These are phyloP conservation scores for Sebastes wilsoni DNA, from an alignment of 2,797 vertebrate genomes.

Conservation along the genomic window DNA sequence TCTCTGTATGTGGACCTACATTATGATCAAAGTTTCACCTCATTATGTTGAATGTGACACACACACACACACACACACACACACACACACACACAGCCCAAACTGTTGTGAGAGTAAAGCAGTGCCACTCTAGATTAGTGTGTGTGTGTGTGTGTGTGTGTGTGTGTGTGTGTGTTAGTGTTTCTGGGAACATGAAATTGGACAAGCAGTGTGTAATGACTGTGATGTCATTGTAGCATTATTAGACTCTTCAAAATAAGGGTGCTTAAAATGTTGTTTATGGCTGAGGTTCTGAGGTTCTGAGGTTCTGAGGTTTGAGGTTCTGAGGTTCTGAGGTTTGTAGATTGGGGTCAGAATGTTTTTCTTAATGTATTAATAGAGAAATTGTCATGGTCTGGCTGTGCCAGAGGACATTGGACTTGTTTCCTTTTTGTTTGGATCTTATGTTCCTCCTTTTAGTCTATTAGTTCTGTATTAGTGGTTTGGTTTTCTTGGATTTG, in stretches of 20 bases:
- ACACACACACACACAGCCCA: not conserved
- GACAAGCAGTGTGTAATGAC: not conserved
- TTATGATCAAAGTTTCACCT: conserved; percentile 1
- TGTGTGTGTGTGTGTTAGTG: too few species aligned
- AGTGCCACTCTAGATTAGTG: not conserved
- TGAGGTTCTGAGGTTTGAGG: too few species aligned
- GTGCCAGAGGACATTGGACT: too few species aligned
- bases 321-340: not conserved
- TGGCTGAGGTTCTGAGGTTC: not conserved
- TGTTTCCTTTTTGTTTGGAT: too few species aligned
- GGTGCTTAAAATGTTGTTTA: too few species aligned
- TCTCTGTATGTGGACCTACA: too few species aligned
- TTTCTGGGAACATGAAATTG: not conserved
- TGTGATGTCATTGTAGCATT: not conserved
- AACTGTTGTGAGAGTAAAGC: not conserved
- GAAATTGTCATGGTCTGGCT: too few species aligned
- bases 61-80: not conserved
- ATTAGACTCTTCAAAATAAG: not conserved
- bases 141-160: not conserved
- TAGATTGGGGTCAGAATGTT: not conserved
- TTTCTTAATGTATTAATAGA: not conserved
- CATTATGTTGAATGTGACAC: not conserved
- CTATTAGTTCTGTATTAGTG: too few species aligned
- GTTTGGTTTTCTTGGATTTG: too few species aligned
- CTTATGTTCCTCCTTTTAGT: too few species aligned